Evolutionary conservation across 2,797 vertebrate species (phyloP), one percentile per base, ranked within the genome.

Genomic region (Babyrousa celebensis): DNA sequence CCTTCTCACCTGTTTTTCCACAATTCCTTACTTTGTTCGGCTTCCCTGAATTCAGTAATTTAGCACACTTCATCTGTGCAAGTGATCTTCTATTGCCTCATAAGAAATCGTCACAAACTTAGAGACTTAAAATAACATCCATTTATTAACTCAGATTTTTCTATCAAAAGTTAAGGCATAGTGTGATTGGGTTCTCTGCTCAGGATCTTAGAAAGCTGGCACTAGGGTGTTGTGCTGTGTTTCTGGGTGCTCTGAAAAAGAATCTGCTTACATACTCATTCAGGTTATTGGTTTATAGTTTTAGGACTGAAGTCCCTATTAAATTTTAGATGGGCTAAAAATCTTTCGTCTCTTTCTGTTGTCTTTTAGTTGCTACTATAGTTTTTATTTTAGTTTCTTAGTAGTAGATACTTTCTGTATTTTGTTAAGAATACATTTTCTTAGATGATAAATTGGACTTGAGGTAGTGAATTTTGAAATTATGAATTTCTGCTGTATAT

Each of bases 371-470:
- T 84, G 4, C 7, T 16, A 4, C 27, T 75, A 29, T 1, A 70
- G 16, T 65, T 70, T 88, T 70, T 18, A 32, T 43, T 88, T 89
- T 70, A 54, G 54, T 36, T 72, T 56, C 65, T 85, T 77, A n/a
- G 15, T 70, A 71, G 20, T 83, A 25, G 62, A 29, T n/a, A 72
- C 1, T 14, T 86, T 63, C 74, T 67, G 5, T 79, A 40, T 72
- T 65, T 80, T 68, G 65, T 75, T 80, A 65, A 84, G 12, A 77
- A 43, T 93, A 3, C 16, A 29, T 85, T 92, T 85, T 67, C 60
- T 93, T 70, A 70, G 18, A 27, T 86, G 32, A 90, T 77, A 58
- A 71, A 89, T 15, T 82, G 43, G 3, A 40, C 12, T 12, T 80
- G 20, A 78, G 32, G 91, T 43, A 52, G n/a, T 27, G 10, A 72